Base-by-base conservation (phyloP, 2,797 vertebrate species). In the Sebastiscus albofasciatus region DNA sequence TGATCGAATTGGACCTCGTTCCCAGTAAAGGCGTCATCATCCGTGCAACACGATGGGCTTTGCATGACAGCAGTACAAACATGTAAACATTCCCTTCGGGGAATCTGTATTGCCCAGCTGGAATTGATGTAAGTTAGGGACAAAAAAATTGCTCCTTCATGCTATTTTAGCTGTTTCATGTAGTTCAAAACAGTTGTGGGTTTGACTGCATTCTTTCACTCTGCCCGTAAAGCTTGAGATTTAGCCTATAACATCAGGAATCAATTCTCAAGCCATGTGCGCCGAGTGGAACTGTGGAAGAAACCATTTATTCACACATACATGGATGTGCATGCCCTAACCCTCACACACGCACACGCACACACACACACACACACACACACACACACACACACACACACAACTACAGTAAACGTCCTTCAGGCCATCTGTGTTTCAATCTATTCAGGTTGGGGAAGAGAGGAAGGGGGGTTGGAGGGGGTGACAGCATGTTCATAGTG, bases 181-280 rank as follows among this genome's bases (percentile, higher is more conserved):
- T 42, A 16, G 39, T 46, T 89, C 46, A 85, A 85, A 88, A 76
- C 73, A 88, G 55, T n/a, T 72, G 73, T 58, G 81, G 69, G 66
- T 68, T 82, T 80, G 36, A 55, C 59, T 36, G 61, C 66, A 82
- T 77, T 83, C 56, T 80, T 79, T 78, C 22, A n/a, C 29, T 24
- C 6, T 22, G 27, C 33, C 31, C 31, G 12, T 49, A 54, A 61
- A 64, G 49, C 39, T 69, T 1, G 56, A 77, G 59, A 75, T 61
- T 56, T 3, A 11, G 33, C 49, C 22, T 20, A 3, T 27, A 70
- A 80, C 84, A 80, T 85, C 62, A 70, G 84, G 81, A 85, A 83
- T 68, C 58, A 78, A 82, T 87, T 81, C 31, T 20, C 0, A 12
- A 65, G 60, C 24, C 59, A 39, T 56, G 75, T 20, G 77, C 27